Percentiles rank a stretch among this genome's conserved stretches.
Conservation (phyloP, 2,888 invertebrate species). For the Hecatera dysodea region DNA sequence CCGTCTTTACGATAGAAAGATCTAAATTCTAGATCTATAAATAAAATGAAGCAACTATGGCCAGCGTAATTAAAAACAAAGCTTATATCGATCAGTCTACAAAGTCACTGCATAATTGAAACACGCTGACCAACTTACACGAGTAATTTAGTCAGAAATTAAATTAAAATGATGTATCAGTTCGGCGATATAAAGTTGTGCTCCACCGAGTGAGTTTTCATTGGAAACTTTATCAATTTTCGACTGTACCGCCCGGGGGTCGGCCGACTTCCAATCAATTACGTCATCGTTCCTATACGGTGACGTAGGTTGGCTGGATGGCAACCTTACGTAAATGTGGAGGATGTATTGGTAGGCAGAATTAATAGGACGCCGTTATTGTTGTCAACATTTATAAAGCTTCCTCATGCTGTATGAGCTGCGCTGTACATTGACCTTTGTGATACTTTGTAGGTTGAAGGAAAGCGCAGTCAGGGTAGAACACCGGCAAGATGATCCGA, state of each 20-base stretch:
- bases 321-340: slow-evolving; percentile 1
- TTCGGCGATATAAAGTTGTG: slow-evolving; percentile 59
- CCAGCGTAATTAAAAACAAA: neutral
- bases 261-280: slow-evolving; percentile 70
- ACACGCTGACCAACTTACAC: slow-evolving; percentile 37
- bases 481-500: too few relatives aligned
- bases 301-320: slow-evolving; percentile 23
- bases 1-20: too few relatives aligned
- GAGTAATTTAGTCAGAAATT: slow-evolving; percentile 63
- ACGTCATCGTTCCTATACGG: slow-evolving; percentile 55
- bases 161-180: slow-evolving; percentile 69
- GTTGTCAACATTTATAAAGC: neutral
- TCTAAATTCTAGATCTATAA: too few relatives aligned
- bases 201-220: slow-evolving; percentile 71
- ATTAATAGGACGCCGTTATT: neutral
- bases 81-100: neutral
- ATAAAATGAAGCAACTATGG: neutral
- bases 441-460: too few relatives aligned
- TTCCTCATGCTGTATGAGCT: too few relatives aligned
- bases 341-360: neutral
- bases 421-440: too few relatives aligned
- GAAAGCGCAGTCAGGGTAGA: too few relatives aligned
- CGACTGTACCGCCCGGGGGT: slow-evolving; percentile 68
- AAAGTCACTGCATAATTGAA: slow-evolving; percentile 20
- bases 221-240: slow-evolving; percentile 78